Percentiles rank a stretch among this genome's conserved stretches.
These are phyloP conservation scores for Dynastes hyllus DNA, from an alignment of 2,888 invertebrate genomes.

Conservation along the genomic window DNA sequence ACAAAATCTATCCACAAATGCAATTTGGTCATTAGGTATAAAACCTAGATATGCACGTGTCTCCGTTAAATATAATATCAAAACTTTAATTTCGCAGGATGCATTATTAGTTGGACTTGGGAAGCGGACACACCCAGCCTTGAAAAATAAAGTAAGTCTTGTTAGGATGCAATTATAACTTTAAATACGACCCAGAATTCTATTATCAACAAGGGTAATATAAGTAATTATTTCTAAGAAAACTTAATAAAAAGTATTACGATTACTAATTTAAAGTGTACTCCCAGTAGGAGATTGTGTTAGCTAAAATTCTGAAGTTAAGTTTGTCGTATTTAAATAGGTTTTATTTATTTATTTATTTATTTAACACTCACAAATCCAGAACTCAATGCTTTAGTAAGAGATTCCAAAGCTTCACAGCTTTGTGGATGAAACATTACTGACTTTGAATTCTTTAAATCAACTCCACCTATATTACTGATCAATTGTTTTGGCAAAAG, in stretches of 20 bases:
- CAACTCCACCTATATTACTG: constrained; percentile 91
- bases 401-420: constrained; percentile 88
- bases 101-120: constrained; percentile 75
- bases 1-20: constrained; percentile 85
- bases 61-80: constrained; percentile 89
- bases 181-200: constrained; percentile 37
- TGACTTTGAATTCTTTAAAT: constrained; percentile 93
- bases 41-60: constrained; percentile 90
- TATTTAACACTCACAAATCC: constrained; percentile 84
- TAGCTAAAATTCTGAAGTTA: constrained; percentile 9
- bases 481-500: constrained; percentile 94
- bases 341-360: background rate
- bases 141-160: constrained; percentile 60
- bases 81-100: constrained; percentile 88
- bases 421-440: constrained; percentile 91
- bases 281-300: background rate
- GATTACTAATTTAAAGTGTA: background rate
- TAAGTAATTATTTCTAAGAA: no score
- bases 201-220: background rate
- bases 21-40: constrained; percentile 91
- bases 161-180: constrained; percentile 15
- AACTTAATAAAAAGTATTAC: no score
- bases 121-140: constrained; percentile 97
- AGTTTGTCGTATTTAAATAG: constrained; percentile 10
- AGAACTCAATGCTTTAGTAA: constrained; percentile 94